Evolutionary conservation across 1,140 invertebrate species (phyloP).

Genomic region (Drosophila sturtevanti): DNA sequence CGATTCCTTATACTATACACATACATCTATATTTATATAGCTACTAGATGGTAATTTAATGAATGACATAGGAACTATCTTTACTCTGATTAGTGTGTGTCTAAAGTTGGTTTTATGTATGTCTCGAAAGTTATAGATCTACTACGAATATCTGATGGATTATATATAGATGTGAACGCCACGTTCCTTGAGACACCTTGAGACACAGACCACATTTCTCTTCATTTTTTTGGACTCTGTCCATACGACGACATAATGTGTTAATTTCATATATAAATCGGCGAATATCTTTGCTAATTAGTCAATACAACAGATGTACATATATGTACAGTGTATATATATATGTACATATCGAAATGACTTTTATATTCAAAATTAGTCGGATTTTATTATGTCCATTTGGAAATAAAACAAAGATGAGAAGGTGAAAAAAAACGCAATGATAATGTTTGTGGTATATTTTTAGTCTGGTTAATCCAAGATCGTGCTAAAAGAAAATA

Average conservation of each 20-base stretch:
- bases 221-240: neutral
- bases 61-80: slow-evolving; percentile 29
- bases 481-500: too few species aligned
- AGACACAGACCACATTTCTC: neutral
- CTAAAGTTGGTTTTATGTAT: neutral
- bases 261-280: slow-evolving; percentile 6
- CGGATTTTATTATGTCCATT: slow-evolving; percentile 1
- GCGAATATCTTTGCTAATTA: slow-evolving; percentile 5
- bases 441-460: neutral
- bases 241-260: neutral
- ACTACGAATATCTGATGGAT: too few species aligned
- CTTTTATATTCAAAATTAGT: neutral
- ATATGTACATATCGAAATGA: neutral
- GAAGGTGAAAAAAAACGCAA: neutral
- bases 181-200: neutral
- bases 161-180: neutral
- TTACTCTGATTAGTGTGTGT: slow-evolving; percentile 51
- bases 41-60: slow-evolving; percentile 27
- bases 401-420: neutral
- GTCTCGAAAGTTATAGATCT: neutral
- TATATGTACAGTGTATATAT: neutral
- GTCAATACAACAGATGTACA: neutral
- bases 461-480: neutral
- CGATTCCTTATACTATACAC: too few species aligned
- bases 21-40: too few species aligned